Evolutionary conservation across 2,797 vertebrate species (phyloP).

Genomic region (Molossus molossus): DNA sequence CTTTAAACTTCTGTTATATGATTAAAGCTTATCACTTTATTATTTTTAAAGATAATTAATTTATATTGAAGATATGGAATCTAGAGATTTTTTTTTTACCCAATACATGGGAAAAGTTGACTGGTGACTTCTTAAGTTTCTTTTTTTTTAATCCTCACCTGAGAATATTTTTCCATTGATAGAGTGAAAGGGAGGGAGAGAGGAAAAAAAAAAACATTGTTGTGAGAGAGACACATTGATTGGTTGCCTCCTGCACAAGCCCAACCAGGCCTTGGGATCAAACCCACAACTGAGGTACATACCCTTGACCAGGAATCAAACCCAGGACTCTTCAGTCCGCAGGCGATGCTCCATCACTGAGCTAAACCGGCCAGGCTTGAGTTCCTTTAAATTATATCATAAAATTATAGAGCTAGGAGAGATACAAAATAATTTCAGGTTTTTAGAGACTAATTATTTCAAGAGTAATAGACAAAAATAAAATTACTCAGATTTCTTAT

Average conservation of each 20-base stretch:
- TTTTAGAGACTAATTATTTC: slow-evolving; percentile 63
- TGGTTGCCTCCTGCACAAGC: no score
- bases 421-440: background rate
- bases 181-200: no score
- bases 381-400: slow-evolving; percentile 26
- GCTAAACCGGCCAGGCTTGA: background rate
- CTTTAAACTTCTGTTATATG: slow-evolving; percentile 37
- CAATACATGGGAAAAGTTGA: slow-evolving; percentile 8
- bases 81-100: slow-evolving; percentile 1
- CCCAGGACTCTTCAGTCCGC: no score
- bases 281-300: no score
- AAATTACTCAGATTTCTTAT: slow-evolving; percentile 19
- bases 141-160: no score
- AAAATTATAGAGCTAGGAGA: slow-evolving; percentile 50
- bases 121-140: slow-evolving; percentile 23
- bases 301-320: no score
- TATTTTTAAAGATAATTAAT: slow-evolving; percentile 22
- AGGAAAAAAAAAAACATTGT: no score
- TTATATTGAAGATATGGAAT: slow-evolving; percentile 55
- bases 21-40: slow-evolving; percentile 45
- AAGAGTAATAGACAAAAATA: slow-evolving; percentile 14
- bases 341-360: no score
- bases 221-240: no score
- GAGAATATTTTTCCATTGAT: no score
- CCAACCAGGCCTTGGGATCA: no score